Percentiles rank a stretch among this genome's conserved stretches.
Conservation (phyloP, 2,113 vertebrate species). For the Phyllostomus discolor region DNA sequence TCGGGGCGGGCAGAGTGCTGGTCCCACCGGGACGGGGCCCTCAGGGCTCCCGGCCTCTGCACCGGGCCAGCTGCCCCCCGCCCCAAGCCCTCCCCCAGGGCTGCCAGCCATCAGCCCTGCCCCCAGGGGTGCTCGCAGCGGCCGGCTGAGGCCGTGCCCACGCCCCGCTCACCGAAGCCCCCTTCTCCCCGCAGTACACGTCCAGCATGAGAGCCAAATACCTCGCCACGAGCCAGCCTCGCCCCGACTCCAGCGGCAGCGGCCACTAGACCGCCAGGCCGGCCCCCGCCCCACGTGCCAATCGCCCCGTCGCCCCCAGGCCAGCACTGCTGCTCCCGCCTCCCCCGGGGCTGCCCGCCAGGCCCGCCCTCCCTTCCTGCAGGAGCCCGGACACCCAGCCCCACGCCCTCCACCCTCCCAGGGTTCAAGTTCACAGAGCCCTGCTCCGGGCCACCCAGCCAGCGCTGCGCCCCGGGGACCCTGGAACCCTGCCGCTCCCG, state of each 20-base stretch:
- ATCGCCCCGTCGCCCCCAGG: constrained; percentile 67
- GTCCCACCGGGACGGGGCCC: neutral
- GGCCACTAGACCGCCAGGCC: constrained; percentile 81
- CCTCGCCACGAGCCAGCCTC: constrained; percentile 94
- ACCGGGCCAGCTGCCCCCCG: rapidly evolving
- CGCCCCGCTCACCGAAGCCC: neutral
- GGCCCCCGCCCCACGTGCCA: constrained; percentile 76
- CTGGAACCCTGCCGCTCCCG: neutral
- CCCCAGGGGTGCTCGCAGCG: neutral
- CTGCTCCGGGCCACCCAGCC: neutral
- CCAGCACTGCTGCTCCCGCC: constrained; percentile 64
- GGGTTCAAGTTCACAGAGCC: neutral
- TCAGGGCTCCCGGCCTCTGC: neutral
- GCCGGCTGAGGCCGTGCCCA: neutral
- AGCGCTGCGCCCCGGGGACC: neutral
- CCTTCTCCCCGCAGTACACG: constrained; percentile 90
- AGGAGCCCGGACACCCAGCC: neutral
- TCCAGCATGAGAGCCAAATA: constrained; percentile 99
- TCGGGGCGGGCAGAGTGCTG: neutral
- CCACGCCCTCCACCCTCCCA: neutral
- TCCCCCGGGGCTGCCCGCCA: constrained; percentile 51
- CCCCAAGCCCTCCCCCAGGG: neutral
- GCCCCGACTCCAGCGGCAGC: constrained; percentile 89
- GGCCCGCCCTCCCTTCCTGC: constrained; percentile 42
- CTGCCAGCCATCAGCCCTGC: neutral